phyloP scores from a whole-genome alignment of 2,888 invertebrate species.

The Nomada goodeniana region DNA sequence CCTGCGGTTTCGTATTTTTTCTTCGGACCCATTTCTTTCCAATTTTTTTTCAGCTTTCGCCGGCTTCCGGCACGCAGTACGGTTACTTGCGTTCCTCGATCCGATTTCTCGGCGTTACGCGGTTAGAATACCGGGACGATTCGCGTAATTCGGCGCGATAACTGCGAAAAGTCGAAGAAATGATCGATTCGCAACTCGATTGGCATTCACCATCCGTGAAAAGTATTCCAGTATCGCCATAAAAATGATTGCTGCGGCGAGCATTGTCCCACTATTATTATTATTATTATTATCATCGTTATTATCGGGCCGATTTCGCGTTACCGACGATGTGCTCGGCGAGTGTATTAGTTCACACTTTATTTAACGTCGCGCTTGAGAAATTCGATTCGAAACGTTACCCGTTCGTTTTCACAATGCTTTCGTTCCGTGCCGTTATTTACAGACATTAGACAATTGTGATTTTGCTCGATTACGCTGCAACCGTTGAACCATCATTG shows the following conservation, averaged over 20 bases:
- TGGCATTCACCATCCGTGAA: neutral
- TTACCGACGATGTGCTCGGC: conserved; percentile 1
- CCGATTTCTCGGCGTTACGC: conserved; percentile 63
- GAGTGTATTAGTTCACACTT: neutral
- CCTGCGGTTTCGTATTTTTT: conserved; percentile 29
- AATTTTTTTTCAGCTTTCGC: conserved; percentile 59
- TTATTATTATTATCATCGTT: neutral
- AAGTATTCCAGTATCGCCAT: neutral
- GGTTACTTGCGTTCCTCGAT: conserved; percentile 42
- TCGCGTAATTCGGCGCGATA: conserved; percentile 44
- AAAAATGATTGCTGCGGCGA: neutral
- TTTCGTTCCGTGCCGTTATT: conserved; percentile 17
- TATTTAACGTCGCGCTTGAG: conserved; percentile 1
- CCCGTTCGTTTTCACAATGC: conserved; percentile 9
- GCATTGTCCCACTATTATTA: neutral
- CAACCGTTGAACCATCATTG: conserved; percentile 7
- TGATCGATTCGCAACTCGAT: neutral
- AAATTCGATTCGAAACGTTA: conserved; percentile 2
- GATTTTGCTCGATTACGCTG: neutral
- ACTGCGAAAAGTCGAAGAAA: neutral
- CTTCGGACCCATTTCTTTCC: conserved; percentile 30
- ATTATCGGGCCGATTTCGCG: neutral
- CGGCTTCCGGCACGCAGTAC: conserved; percentile 39
- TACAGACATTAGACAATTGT: neutral
- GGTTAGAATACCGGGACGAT: conserved; percentile 46